Conservation (phyloP, 1,140 invertebrate genomes). For the Acromyrmex echinatior region DNA sequence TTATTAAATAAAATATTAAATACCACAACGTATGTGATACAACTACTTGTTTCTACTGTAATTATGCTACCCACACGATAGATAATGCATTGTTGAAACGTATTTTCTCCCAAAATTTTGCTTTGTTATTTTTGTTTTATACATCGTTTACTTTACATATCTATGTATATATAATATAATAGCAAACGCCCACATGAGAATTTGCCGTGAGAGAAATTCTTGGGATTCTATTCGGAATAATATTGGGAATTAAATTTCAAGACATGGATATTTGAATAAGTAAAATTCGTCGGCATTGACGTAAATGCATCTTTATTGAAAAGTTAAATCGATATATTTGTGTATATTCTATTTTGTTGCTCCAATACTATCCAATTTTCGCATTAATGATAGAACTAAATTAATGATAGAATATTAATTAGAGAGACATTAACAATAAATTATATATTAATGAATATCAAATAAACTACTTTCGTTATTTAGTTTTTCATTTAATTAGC, state of each 20-base stretch:
- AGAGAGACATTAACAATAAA: neutral
- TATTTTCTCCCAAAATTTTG: neutral
- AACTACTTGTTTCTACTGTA: neutral
- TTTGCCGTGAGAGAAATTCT: slow-evolving; percentile 32
- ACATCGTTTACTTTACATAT: neutral
- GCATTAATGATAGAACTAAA: neutral
- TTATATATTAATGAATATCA: neutral
- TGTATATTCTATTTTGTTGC: neutral
- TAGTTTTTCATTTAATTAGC: neutral
- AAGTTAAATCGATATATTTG: neutral
- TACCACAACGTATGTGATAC: neutral
- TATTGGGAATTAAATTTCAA: neutral
- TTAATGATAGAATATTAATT: neutral
- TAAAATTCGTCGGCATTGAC: neutral
- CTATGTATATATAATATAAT: neutral
- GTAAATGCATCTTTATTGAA: slow-evolving; percentile 25
- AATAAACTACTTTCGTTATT: neutral
- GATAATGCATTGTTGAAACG: neutral
- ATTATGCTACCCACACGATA: slow-evolving; percentile 1
- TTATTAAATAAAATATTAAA: slow-evolving; percentile 5
- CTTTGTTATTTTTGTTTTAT: too few species aligned
- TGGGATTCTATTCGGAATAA: neutral
- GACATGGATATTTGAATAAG: neutral
- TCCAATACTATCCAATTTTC: neutral
- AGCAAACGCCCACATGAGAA: slow-evolving; percentile 22